Conservation (phyloP, 2,113 vertebrate genomes). For the Eurystomus gularis region DNA sequence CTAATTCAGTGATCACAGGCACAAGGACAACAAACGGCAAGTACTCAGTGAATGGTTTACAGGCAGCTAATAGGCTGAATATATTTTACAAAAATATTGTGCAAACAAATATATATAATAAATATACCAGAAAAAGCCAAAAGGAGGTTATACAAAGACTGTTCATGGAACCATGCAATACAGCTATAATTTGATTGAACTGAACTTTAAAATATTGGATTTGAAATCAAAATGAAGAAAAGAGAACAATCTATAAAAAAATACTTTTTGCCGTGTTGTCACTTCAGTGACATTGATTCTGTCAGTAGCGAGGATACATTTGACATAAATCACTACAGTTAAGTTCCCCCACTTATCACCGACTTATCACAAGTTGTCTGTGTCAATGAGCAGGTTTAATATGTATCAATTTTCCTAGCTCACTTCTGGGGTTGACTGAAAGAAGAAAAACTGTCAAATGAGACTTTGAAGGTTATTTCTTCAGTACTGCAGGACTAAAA, state of each 20-base stretch:
- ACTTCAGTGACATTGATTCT: neutral
- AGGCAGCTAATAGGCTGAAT: neutral
- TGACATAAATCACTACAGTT: neutral
- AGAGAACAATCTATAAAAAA: neutral
- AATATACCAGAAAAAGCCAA: neutral
- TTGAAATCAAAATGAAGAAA: neutral
- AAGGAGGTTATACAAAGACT: neutral
- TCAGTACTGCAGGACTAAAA: neutral
- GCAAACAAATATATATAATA: neutral
- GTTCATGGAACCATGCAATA: neutral
- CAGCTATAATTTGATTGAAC: neutral
- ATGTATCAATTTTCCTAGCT: neutral
- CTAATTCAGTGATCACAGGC: neutral
- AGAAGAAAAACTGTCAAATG: neutral
- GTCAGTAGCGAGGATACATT: neutral
- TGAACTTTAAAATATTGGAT: neutral
- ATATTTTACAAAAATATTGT: neutral
- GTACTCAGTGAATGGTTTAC: neutral
- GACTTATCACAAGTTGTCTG: neutral
- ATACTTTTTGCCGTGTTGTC: neutral
- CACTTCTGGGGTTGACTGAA: neutral
- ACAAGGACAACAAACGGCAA: neutral
- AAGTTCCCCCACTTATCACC: neutral
- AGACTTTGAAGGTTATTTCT: neutral
- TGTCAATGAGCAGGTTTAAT: neutral